Evolutionary conservation across 2,113 vertebrate genomes (phyloP).

Genomic region (Garra rufa): DNA sequence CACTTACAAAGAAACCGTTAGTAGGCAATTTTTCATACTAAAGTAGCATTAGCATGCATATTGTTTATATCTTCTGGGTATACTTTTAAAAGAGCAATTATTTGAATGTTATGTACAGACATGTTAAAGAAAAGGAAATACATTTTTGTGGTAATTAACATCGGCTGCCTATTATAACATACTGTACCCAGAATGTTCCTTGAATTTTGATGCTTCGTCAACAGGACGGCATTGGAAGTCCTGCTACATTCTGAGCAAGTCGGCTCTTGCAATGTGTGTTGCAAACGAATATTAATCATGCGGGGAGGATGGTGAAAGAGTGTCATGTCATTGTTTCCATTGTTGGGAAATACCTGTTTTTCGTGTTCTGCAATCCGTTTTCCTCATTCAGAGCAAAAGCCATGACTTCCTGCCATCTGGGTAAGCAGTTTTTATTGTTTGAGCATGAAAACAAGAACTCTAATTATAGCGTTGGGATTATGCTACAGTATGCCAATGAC

Average conservation of each 20-base stretch:
- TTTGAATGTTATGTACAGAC: not conserved
- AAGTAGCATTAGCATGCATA: not conserved
- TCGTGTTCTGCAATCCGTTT: slow-evolving; percentile 59
- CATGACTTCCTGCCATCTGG: slow-evolving; percentile 64
- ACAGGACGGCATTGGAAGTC: slow-evolving; percentile 43
- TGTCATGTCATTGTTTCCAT: slow-evolving; percentile 61
- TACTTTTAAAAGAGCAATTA: slow-evolving; percentile 2
- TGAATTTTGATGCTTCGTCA: slow-evolving; percentile 51
- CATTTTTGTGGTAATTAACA: not conserved
- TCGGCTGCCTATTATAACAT: no score
- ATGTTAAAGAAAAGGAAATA: not conserved
- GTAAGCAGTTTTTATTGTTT: slow-evolving; percentile 61
- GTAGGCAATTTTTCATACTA: not conserved
- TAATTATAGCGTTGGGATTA: slow-evolving; percentile 51
- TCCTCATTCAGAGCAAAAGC: slow-evolving; percentile 64
- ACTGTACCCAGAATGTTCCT: slow-evolving; percentile 31
- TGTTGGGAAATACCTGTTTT: slow-evolving; percentile 64
- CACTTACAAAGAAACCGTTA: not conserved
- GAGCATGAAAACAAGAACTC: slow-evolving; percentile 55
- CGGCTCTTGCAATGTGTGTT: slow-evolving; percentile 55
- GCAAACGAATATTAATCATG: slow-evolving; percentile 59
- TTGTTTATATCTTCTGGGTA: not conserved
- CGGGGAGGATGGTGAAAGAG: slow-evolving; percentile 58
- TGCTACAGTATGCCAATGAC: slow-evolving; percentile 44
- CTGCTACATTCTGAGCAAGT: slow-evolving; percentile 60